Evolutionary conservation across 1,140 invertebrate species (phyloP).

Genomic region (Ylistrum balloti): DNA sequence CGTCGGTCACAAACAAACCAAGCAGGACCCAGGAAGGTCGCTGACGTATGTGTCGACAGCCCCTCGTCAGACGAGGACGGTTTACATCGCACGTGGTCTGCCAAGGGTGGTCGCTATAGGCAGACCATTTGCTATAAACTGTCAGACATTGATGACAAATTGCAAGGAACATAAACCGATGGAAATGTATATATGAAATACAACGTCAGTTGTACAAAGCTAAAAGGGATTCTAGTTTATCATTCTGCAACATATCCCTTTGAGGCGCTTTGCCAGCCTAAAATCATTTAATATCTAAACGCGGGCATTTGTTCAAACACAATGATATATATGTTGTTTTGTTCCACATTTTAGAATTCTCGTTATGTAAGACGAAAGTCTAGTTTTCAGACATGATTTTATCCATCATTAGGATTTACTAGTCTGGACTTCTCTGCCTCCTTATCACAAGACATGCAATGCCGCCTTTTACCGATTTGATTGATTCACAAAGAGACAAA

Average conservation of each 20-base stretch:
- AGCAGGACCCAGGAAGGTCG: too few species aligned
- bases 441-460: background rate
- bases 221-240: background rate
- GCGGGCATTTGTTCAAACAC: background rate
- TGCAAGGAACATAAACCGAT: background rate
- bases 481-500: conserved; percentile 26
- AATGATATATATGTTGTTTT: conserved; percentile 6
- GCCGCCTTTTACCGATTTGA: conserved; percentile 1
- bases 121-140: background rate
- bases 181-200: background rate
- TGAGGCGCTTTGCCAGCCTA: background rate
- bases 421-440: conserved; percentile 17
- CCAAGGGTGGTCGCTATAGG: background rate
- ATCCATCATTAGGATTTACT: conserved; percentile 27
- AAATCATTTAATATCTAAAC: conserved; percentile 34
- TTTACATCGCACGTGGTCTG: too few species aligned
- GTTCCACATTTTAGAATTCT: background rate
- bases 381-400: conserved; percentile 35
- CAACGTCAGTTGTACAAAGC: background rate
- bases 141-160: background rate
- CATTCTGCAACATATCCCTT: background rate
- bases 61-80: too few species aligned
- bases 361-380: conserved; percentile 26
- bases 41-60: too few species aligned
- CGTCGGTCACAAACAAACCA: too few species aligned